A percentile compares a stretch with the other conserved stretches of the same genome.
phyloP scores from a whole-genome alignment of 2,888 invertebrate genomes.

The Lepidocyrtinus sp. region DNA sequence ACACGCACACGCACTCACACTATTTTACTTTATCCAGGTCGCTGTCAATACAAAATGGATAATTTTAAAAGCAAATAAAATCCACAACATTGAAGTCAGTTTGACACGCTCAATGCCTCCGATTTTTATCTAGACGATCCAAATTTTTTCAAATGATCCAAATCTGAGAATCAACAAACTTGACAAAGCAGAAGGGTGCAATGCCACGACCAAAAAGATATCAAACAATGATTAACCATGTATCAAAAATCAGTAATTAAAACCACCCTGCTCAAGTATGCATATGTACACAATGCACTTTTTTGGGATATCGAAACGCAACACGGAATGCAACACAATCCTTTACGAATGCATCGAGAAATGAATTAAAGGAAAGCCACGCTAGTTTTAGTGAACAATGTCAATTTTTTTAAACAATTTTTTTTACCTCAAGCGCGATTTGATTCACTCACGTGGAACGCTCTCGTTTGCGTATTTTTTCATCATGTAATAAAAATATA shows the following conservation, averaged over 20 bases:
- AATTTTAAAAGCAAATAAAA: not conserved
- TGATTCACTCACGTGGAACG: not conserved
- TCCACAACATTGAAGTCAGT: not conserved
- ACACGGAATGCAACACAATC: not conserved
- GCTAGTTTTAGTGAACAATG: not conserved
- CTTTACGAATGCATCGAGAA: not conserved
- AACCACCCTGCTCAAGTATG: not conserved
- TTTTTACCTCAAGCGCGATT: not conserved
- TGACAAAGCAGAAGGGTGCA: not conserved
- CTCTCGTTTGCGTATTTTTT: not conserved
- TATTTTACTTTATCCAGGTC: not conserved
- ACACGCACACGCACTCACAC: not conserved
- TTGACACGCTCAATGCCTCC: not conserved
- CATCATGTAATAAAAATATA: not conserved
- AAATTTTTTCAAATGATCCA: not conserved
- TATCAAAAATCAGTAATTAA: not conserved
- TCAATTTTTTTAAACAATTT: not conserved
- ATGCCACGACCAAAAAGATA: not conserved
- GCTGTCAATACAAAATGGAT: not conserved
- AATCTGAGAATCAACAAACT: not conserved
- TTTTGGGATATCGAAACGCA: not conserved
- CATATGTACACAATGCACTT: too few relatives aligned
- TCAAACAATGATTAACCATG: not conserved
- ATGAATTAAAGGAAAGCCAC: not conserved
- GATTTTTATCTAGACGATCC: not conserved